Evolutionary conservation across 2,888 invertebrate species (phyloP), one percentile per base, ranked within the genome.

Genomic region (Drosophila bunnanda): DNA sequence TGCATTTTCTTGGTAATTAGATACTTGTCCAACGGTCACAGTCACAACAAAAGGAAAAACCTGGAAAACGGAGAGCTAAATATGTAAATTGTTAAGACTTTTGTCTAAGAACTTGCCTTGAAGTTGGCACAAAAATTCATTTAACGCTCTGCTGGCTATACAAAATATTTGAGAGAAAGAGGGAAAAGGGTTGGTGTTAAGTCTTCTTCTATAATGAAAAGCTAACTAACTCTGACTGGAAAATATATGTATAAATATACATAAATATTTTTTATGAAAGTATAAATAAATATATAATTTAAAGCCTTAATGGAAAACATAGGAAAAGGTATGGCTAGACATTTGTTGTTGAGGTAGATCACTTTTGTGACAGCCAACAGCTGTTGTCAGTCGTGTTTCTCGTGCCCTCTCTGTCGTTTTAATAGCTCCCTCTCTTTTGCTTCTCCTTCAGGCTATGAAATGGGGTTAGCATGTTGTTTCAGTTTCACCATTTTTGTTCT

Each of bases 1-100:
- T 76, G 75, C 72, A 86, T 83, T 76, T 78, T 74, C 48, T 78
- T 79, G 75, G 81, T 88, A 88, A 89, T 86, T 80, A 80, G 79
- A 89, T 79, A 75, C 86, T 74, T 62, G 76, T 58, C 57, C 61
- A 66, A 66, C 61, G 52, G 67, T 57, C 64, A 65, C 28, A 46
- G 67, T 57, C 56, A 20, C 25, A 59, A 74, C 34, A 76, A 79
- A 62, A 8, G 17, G 17, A 54, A 46, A 17, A 54, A 28, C 55
- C 30, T 54, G 56, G 46, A 43, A 57, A 62, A 50, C 15, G 34
- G 39, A 44, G 9, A 25, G 22, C 38, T 57, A 36, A 22, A 68
- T 57, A 59, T 53, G 59, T 55, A 50, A 67, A 67, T 30, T 25
- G 36, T 28, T 13, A n/a, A 34, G 17, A 36, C 65, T 64, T 41